Evolutionary conservation across 2,113 vertebrate genomes (phyloP).

Genomic region (Myiozetetes cayanensis): DNA sequence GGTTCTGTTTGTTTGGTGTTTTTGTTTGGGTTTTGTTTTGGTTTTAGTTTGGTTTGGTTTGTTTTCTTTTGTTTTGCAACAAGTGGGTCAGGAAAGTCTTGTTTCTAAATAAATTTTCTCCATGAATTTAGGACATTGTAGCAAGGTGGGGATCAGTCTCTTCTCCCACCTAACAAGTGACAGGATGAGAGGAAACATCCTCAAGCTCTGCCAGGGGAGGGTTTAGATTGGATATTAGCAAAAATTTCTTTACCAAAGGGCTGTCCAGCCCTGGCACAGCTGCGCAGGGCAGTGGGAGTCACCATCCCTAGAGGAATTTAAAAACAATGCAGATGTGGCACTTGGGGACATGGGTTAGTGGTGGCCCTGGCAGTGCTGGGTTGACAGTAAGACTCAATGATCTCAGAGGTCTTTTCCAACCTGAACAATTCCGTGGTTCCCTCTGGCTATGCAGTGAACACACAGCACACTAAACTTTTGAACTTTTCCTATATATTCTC

Average conservation of each 20-base stretch:
- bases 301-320: not conserved
- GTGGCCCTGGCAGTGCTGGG: not conserved
- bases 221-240: not conserved
- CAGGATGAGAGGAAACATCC: not conserved
- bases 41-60: not conserved
- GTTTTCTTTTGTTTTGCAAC: not conserved
- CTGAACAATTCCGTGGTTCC: not conserved
- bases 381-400: not conserved
- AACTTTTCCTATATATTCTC: constrained; percentile 36
- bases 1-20: too few relatives aligned
- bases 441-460: accelerated
- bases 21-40: too few relatives aligned
- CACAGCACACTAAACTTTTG: not conserved
- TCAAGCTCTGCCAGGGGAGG: not conserved
- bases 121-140: too few relatives aligned
- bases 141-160: not conserved
- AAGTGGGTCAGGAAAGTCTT: not conserved
- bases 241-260: not conserved
- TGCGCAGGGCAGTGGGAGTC: not conserved
- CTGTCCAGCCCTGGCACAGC: not conserved
- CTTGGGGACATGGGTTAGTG: not conserved
- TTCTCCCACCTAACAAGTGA: not conserved
- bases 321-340: not conserved
- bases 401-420: not conserved
- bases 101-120: not conserved